Evolutionary conservation across 1,140 invertebrate genomes (phyloP), one percentile per base, ranked within the genome.

Genomic region (Galendromus occidentalis): DNA sequence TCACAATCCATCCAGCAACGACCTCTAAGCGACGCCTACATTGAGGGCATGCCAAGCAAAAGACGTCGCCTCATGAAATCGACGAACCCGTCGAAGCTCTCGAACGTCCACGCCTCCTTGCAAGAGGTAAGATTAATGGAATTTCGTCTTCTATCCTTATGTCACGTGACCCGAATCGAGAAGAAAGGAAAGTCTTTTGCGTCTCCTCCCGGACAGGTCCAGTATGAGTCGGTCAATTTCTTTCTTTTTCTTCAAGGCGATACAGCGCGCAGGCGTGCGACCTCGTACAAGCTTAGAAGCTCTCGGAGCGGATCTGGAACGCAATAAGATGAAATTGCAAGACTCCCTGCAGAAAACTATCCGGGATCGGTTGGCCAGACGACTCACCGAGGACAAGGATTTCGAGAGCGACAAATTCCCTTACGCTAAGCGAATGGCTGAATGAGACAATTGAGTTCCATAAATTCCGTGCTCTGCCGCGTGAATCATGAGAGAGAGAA

Each of bases 351-450:
- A 59, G 22, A 59, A 33, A 25, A 59, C 25, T 22, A 59, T 59
- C 20, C 51, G 51, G 20, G 51, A 59, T 25, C 25, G 25, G 20
- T 33, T 59, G 25, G 51, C 51, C 17, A 17, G 51, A 17, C 14
- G 51, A 33, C 20, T 59, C 14, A 59, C 51, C 51, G 51, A 59
- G 2, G 51, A 59, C 25, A 59, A 25, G 51, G 51, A 59, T 59
- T 59, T 59, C 51, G 51, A 59, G 14, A 59, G 33, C 25, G 51
- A 59, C 51, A 59, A 25, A 22, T 59, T 59, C 33, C 51, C 51
- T 5, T 33, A 59, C 33, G 51, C 51, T n/a, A 25, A 59, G 14
- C 12, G 51, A 59, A 59, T 59, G 33, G 33, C 33, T 39, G 33
- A 39, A 39, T 39, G 33, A 39, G 9, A 39, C 33, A 9, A 39